Evolutionary conservation across 2,888 invertebrate species (phyloP), one percentile per base, ranked within the genome.

Genomic region (Hypercompe scribonia): DNA sequence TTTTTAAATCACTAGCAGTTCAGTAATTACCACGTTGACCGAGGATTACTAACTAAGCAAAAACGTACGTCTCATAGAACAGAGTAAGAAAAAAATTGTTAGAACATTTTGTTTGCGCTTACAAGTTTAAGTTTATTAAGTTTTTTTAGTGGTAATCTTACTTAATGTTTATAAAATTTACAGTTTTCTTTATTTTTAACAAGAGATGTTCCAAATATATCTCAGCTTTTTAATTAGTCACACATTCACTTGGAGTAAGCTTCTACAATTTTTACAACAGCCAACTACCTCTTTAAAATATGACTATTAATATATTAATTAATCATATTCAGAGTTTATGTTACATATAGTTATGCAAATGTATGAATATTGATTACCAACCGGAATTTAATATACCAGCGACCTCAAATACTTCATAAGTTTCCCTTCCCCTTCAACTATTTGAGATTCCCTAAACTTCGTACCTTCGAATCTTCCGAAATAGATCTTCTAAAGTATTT

Each of bases 341-440:
- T 74, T 42, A 46, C 66, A 34, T 73, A 70, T 42, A 74, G 75
- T 71, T 66, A 31, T 67, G 33, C 21, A 71, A 64, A 65, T 68
- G n/a, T 63, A 74, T 65, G 68, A 28, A 82, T 77, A 80, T 80
- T 82, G 80, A 82, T 82, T 84, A 80, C 65, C 68, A 31, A 36
- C 39, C 75, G 82, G 73, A 84, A 80, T 84, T 84, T 82, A 78
- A 82, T 82, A 84, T 76, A 63, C n/a, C 65, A 58, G 65, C 66
- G 63, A 76, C 83, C 84, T 80, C 81, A 78, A 84, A 82, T 84
- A 78, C 83, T 78, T 84, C 54, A 24, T 69, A 73, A 82, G 71
- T 84, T 77, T 71, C 15, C 69, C 69, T 58, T 34, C 54, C n/a
- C 74, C 75, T 77, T 75, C 36, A 64, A 74, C 63, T 70, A 46